phyloP scores from a whole-genome alignment of 2,888 invertebrate genomes.

The Copidosoma aretas region DNA sequence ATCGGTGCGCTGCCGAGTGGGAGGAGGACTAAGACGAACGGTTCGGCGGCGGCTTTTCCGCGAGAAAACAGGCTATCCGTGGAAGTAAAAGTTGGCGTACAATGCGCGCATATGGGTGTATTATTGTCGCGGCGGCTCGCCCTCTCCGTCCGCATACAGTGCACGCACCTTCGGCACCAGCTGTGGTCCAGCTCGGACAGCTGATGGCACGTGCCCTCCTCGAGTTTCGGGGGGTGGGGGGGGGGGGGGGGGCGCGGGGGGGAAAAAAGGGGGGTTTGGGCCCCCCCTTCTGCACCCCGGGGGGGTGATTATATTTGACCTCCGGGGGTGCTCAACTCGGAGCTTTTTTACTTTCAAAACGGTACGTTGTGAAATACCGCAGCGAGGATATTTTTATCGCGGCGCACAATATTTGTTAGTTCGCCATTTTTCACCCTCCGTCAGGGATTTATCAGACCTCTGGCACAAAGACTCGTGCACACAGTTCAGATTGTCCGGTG shows the following conservation, averaged over 20 bases:
- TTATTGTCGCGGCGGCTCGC: conserved; percentile 31
- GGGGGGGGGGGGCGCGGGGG: conserved; percentile 41
- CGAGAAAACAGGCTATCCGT: conserved; percentile 4
- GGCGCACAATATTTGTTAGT: too few species aligned
- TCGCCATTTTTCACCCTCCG: too few species aligned
- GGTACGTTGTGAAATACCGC: too few species aligned
- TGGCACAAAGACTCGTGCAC: too few species aligned
- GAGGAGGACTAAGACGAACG: conserved; percentile 4
- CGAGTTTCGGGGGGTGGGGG: conserved; percentile 48
- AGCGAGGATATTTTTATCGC: too few species aligned
- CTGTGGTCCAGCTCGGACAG: conserved; percentile 58
- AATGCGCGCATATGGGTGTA: conserved; percentile 11
- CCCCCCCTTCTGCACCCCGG: not conserved
- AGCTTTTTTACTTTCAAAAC: not conserved
- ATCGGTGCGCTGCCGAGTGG: conserved; percentile 5
- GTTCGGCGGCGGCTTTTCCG: conserved; percentile 39
- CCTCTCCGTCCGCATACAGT: too few species aligned
- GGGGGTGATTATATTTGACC: conserved; percentile 40
- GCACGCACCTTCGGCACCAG: too few species aligned
- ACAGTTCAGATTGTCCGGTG: too few species aligned
- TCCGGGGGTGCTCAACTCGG: conserved; percentile 50
- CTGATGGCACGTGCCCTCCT: conserved; percentile 61
- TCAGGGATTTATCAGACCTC: too few species aligned
- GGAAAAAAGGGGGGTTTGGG: conserved; percentile 47
- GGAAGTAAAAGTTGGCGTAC: not conserved